Conservation (phyloP, 2,797 vertebrate species). For the Malurus splendens region DNA sequence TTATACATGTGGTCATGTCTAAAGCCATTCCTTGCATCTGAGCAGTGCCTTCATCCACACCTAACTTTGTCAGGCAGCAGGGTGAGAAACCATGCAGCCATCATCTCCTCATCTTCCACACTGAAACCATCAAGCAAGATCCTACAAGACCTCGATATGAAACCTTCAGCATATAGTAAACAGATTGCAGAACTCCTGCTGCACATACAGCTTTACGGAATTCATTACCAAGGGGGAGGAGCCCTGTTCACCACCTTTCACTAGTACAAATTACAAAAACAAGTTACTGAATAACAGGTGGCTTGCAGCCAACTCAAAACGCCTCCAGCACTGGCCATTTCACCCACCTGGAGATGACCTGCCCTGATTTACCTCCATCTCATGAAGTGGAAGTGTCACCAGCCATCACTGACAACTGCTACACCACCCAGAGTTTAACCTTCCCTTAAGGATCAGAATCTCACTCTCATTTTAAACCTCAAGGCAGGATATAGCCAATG, state of each 20-base stretch:
- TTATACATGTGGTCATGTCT: background rate
- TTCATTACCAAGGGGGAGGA: background rate
- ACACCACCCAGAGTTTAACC: background rate
- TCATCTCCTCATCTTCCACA: background rate
- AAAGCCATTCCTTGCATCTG: background rate
- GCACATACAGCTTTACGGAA: rapidly evolving
- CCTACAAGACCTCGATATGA: background rate
- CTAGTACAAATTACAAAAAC: background rate
- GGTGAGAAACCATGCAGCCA: background rate
- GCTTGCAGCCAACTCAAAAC: background rate
- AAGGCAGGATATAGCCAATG: background rate
- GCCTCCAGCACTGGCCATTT: background rate
- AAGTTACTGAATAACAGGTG: background rate
- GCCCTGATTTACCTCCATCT: background rate
- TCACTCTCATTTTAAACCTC: background rate
- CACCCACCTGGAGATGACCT: background rate
- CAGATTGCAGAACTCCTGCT: background rate
- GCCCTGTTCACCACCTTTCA: background rate
- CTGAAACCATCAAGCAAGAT: background rate
- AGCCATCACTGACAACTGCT: background rate
- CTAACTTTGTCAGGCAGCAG: background rate
- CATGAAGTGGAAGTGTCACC: background rate
- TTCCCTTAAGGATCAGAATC: background rate
- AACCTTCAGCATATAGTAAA: background rate
- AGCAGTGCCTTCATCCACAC: rapidly evolving